These are phyloP conservation scores for Poecilia velifera DNA, from an alignment of 2,797 vertebrate species.

Conservation along the genomic window DNA sequence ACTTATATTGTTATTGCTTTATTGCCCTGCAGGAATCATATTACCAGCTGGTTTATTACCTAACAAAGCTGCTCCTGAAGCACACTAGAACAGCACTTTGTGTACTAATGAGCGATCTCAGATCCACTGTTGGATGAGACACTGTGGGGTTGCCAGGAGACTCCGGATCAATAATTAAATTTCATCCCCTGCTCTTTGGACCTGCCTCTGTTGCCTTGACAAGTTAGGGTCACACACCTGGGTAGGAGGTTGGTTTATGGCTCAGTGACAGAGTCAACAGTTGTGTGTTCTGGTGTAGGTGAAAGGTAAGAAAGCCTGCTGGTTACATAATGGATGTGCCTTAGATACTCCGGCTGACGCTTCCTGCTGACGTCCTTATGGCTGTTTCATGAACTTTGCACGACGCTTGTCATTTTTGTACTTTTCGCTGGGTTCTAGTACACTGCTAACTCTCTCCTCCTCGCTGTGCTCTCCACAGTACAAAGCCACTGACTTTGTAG, in stretches of 20 bases:
- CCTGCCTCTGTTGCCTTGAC: neutral
- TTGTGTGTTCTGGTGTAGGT: conserved; percentile 8
- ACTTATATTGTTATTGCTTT: no score
- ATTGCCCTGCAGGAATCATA: neutral
- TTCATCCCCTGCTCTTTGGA: conserved; percentile 55
- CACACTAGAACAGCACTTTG: neutral
- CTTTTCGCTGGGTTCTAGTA: neutral
- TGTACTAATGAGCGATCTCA: neutral
- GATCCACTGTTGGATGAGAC: neutral
- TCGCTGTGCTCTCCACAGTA: conserved; percentile 80
- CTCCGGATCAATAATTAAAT: conserved; percentile 48
- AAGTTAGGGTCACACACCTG: neutral
- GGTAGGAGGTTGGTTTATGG: neutral
- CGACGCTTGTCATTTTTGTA: neutral
- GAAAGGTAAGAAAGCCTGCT: conserved; percentile 22
- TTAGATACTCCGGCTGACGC: neutral
- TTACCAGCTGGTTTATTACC: neutral
- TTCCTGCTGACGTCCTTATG: neutral
- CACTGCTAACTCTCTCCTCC: neutral
- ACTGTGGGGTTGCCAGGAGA: conserved; percentile 19
- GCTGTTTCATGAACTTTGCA: conserved; percentile 11
- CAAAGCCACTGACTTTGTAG: conserved; percentile 97
- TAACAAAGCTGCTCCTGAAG: neutral
- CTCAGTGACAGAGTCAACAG: conserved; percentile 39
- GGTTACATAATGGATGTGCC: conserved; percentile 11